A percentile compares a stretch with the other conserved stretches of the same genome.
Conservation (phyloP, 1,140 invertebrate species). For the Pogonus chalceus region DNA sequence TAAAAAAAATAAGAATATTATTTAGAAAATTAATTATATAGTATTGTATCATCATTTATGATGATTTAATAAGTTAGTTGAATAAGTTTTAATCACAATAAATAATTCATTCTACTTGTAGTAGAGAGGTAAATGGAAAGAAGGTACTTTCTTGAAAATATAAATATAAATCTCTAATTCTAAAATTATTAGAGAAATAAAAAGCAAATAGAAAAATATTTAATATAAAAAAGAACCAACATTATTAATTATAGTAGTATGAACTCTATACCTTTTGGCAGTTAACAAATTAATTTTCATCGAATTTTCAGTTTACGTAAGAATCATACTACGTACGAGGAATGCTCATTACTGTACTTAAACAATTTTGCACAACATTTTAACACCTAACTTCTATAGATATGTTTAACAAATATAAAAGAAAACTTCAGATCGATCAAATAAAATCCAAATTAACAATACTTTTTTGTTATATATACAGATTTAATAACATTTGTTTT, state of each 20-base stretch:
- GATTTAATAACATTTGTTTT: too few species aligned
- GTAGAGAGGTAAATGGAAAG: conserved; percentile 4
- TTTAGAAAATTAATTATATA: too few species aligned
- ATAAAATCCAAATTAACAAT: too few species aligned
- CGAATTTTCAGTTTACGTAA: not conserved
- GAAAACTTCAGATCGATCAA: not conserved
- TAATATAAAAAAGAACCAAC: conserved; percentile 3
- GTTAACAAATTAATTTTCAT: not conserved
- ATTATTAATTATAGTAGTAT: conserved; percentile 2
- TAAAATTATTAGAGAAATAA: not conserved
- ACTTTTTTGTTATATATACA: too few species aligned
- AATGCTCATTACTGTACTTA: conserved; percentile 2
- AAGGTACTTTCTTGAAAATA: not conserved
- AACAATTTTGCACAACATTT: conserved; percentile 2
- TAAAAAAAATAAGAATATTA: too few species aligned
- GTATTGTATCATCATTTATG: too few species aligned
- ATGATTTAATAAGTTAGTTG: not conserved
- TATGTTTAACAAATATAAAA: not conserved
- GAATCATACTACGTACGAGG: conserved; percentile 1
- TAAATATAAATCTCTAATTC: not conserved
- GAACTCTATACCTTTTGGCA: conserved; percentile 2
- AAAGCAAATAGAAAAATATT: conserved; percentile 6
- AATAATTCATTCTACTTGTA: not conserved
- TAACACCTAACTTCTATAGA: not conserved
- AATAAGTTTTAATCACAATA: conserved; percentile 4